A percentile compares a stretch with the other conserved stretches of the same genome.
Conservation (phyloP, 2,888 invertebrate genomes). For the Catocala sponsa region DNA sequence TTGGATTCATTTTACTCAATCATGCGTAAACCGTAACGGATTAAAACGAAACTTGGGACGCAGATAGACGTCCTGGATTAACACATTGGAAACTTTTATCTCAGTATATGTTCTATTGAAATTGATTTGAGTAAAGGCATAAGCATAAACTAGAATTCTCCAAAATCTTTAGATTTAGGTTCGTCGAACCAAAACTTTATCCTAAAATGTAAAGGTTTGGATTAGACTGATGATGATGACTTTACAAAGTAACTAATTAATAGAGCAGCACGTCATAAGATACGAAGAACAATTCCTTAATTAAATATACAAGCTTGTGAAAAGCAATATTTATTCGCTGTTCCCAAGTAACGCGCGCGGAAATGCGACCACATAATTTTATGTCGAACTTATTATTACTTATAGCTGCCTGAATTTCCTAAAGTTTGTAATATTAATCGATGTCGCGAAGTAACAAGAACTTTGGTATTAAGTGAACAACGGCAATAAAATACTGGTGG, state of each 20-base stretch:
- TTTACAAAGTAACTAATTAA: conserved; percentile 39
- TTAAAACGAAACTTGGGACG: no score
- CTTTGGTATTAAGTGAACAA: conserved; percentile 69
- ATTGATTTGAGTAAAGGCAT: no score
- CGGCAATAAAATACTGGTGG: conserved; percentile 59
- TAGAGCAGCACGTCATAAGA: conserved; percentile 49
- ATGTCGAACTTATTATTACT: conserved; percentile 61
- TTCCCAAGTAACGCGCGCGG: conserved; percentile 43
- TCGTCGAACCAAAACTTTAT: no score
- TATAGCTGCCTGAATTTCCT: conserved; percentile 59
- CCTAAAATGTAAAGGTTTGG: no score
- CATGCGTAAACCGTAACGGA: no score
- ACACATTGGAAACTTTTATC: no score
- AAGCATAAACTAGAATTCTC: no score
- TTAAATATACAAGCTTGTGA: conserved; percentile 60
- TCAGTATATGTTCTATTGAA: no score
- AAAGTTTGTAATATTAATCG: conserved; percentile 73
- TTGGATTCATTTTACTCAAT: no score
- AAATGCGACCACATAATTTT: conserved; percentile 63
- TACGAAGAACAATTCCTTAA: conserved; percentile 62
- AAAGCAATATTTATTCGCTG: conserved; percentile 65
- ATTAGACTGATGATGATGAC: no score
- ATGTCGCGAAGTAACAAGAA: conserved; percentile 59
- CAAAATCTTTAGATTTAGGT: no score
- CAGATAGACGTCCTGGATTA: no score